Conservation (phyloP, 2,888 invertebrate species). For the Harpagoxenus sublaevis region DNA sequence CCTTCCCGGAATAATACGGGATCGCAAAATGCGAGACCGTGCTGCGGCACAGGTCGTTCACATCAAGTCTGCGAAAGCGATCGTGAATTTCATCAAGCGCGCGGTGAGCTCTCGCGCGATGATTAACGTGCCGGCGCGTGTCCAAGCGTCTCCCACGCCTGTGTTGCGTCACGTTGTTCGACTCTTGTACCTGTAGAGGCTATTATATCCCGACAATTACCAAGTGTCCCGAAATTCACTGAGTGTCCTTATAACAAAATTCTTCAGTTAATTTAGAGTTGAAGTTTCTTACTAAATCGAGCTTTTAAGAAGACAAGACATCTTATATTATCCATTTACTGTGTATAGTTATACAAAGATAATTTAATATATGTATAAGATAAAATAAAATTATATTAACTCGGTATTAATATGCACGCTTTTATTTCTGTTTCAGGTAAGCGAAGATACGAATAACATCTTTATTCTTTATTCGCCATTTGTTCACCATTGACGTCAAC, state of each 20-base stretch:
- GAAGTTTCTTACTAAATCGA: not conserved
- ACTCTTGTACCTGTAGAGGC: conserved; percentile 20
- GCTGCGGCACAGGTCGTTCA: conserved; percentile 48
- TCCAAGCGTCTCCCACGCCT: conserved; percentile 61
- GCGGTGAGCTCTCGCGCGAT: conserved; percentile 49
- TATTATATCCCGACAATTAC: not conserved
- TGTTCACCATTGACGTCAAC: not conserved
- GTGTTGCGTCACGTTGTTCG: conserved; percentile 56
- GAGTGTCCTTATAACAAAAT: not conserved
- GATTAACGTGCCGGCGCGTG: conserved; percentile 67
- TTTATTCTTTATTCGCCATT: not conserved
- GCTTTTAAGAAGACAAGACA: not conserved
- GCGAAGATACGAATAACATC: conserved; percentile 56
- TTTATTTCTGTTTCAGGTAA: conserved; percentile 80
- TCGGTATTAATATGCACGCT: conserved; percentile 52
- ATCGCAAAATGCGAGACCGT: conserved; percentile 13
- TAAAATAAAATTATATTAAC: not conserved
- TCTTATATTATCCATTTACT: not conserved
- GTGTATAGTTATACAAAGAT: not conserved
- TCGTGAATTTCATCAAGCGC: conserved; percentile 69
- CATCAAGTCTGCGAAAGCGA: conserved; percentile 59
- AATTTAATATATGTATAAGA: not conserved
- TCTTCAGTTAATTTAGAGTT: not conserved
- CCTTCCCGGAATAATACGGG: not conserved
- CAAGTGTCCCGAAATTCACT: not conserved